These are phyloP conservation scores for Eupsilia transversa DNA, from an alignment of 2,888 invertebrate species.

Conservation along the genomic window DNA sequence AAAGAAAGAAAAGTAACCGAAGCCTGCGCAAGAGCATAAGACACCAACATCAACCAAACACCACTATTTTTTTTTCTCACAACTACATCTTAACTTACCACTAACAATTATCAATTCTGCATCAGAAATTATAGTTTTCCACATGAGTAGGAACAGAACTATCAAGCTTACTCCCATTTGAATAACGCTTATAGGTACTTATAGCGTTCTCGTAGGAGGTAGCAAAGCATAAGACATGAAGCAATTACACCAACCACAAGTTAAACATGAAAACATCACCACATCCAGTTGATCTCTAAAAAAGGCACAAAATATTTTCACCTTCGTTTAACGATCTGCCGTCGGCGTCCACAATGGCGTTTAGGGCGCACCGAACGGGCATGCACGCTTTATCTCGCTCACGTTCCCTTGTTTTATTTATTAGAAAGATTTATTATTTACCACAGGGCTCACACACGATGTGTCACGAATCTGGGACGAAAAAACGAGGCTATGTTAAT, in stretches of 20 bases:
- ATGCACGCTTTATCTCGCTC: constrained; percentile 88
- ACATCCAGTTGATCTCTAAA: constrained; percentile 75
- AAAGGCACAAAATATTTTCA: constrained; percentile 86
- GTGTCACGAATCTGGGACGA: constrained; percentile 88
- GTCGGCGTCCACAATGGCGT: constrained; percentile 86
- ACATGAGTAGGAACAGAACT: background rate
- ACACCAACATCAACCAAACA: constrained; percentile 35
- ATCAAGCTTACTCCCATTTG: background rate
- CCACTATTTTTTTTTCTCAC: constrained; percentile 32
- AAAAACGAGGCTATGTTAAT: constrained; percentile 89
- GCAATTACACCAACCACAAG: constrained; percentile 51
- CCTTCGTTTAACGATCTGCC: constrained; percentile 88
- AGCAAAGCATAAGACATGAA: constrained; percentile 25
- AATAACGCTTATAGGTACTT: background rate
- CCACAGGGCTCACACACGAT: constrained; percentile 88
- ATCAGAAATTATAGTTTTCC: background rate
- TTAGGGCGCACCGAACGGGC: constrained; percentile 89
- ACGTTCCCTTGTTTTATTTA: constrained; percentile 90
- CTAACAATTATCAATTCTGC: background rate
- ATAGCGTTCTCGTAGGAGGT: background rate
- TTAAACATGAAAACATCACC: constrained; percentile 54
- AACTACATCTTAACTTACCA: background rate
- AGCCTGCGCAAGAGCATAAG: background rate
- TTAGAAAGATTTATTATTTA: constrained; percentile 91
- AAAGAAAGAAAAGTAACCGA: background rate